These are phyloP conservation scores for Microctonus hyperodae DNA, from an alignment of 2,888 invertebrate genomes.

Conservation along the genomic window DNA sequence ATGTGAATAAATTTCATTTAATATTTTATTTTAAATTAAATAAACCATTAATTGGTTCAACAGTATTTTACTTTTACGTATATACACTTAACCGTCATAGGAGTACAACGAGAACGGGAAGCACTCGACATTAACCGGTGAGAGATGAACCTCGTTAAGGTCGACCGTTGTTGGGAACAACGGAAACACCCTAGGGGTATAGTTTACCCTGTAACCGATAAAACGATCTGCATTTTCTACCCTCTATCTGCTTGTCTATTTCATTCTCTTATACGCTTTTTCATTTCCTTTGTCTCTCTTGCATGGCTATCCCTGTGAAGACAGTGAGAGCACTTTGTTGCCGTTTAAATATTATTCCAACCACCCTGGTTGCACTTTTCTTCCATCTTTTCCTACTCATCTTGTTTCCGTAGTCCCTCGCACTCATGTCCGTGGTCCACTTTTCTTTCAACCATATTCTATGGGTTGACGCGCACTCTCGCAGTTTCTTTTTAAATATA, in stretches of 20 bases:
- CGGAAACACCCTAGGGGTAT: conserved; percentile 30
- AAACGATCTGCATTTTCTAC: conserved; percentile 45
- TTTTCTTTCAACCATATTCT: background rate
- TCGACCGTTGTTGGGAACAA: conserved; percentile 29
- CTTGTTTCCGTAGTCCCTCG: background rate
- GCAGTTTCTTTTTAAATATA: background rate
- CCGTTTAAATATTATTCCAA: conserved; percentile 48
- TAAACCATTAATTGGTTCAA: conserved; percentile 25
- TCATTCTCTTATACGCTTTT: conserved; percentile 1
- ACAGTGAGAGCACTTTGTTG: conserved; percentile 32
- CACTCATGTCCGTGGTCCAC: background rate
- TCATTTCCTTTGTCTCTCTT: conserved; percentile 4
- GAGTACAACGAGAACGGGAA: conserved; percentile 18
- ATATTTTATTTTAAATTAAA: conserved; percentile 6
- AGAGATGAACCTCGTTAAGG: conserved; percentile 33
- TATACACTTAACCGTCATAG: conserved; percentile 1
- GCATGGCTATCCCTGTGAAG: conserved; percentile 16
- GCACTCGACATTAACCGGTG: conserved; percentile 27
- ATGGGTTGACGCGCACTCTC: background rate
- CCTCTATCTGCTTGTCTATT: background rate
- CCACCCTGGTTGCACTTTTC: conserved; percentile 27
- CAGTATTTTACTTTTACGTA: conserved; percentile 9
- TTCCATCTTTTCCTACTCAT: conserved; percentile 15
- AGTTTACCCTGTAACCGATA: conserved; percentile 32
- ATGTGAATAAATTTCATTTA: background rate